phyloP scores from a whole-genome alignment of 2,797 vertebrate genomes.

The Notoglanidium macrostoma region DNA sequence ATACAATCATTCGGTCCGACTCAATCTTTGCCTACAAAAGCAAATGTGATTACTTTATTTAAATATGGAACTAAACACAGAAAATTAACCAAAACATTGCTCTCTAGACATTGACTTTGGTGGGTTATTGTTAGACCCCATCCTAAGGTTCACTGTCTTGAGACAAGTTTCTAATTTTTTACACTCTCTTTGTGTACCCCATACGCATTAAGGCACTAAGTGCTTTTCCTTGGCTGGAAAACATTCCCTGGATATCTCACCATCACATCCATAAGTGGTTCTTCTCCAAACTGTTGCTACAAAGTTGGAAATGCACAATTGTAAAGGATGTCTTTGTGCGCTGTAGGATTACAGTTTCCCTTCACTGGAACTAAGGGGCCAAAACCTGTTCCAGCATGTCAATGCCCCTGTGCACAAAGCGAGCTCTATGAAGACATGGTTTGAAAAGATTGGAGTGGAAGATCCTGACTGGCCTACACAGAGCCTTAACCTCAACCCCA shows the following conservation, averaged over 20 bases:
- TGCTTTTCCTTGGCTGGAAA: background rate
- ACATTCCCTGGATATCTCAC: background rate
- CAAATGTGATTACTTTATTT: background rate
- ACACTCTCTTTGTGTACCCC: background rate
- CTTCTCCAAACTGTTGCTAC: conserved; percentile 1
- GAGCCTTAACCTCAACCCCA: background rate
- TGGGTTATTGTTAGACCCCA: background rate
- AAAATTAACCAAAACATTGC: background rate
- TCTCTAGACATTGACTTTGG: background rate
- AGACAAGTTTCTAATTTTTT: background rate
- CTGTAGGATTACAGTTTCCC: background rate
- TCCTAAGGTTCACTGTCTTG: background rate
- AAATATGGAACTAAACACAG: background rate
- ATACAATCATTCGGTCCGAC: conserved; percentile 92
- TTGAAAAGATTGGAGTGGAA: background rate
- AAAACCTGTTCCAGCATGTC: background rate
- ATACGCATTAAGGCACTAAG: background rate
- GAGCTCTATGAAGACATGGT: background rate
- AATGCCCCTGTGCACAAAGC: background rate
- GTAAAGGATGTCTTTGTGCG: background rate
- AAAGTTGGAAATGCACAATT: background rate
- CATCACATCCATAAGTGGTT: background rate
- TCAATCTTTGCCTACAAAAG: conserved; percentile 90
- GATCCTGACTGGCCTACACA: background rate
- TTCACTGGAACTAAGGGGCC: background rate